A percentile compares a stretch with the other conserved stretches of the same genome.
phyloP scores from a whole-genome alignment of 2,888 invertebrate species.

The Dendrolimus houi region DNA sequence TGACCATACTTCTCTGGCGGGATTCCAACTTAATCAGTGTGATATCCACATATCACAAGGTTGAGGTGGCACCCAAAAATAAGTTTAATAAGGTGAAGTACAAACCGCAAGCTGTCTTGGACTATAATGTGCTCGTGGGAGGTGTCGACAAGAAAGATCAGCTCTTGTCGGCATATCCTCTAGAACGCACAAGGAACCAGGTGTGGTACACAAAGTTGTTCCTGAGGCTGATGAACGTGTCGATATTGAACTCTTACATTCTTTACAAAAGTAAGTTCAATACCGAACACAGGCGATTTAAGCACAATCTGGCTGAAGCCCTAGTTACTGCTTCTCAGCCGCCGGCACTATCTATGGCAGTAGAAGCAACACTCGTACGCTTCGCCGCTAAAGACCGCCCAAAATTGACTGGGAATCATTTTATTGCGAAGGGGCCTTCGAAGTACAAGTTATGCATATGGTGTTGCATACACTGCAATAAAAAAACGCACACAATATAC shows the following conservation, averaged over 20 bases:
- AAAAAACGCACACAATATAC: no score
- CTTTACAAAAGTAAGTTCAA: not conserved
- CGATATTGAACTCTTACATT: not conserved
- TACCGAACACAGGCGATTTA: no score
- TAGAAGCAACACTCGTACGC: no score
- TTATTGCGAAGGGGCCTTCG: no score
- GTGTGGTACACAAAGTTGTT: not conserved
- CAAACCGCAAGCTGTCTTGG: not conserved
- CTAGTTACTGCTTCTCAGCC: no score
- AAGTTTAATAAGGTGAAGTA: constrained; percentile 4
- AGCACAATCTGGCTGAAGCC: no score
- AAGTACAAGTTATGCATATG: no score
- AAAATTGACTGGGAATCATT: no score
- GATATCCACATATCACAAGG: constrained; percentile 16
- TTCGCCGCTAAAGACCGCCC: no score
- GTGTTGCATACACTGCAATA: no score
- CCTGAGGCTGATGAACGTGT: not conserved
- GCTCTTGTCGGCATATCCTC: not conserved
- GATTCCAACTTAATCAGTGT: constrained; percentile 19
- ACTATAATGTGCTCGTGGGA: not conserved
- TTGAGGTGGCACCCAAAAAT: constrained; percentile 5
- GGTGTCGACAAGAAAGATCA: not conserved
- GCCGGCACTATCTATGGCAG: no score
- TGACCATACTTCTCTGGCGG: constrained; percentile 41
- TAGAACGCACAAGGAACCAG: not conserved